Evolutionary conservation across 2,888 invertebrate genomes (phyloP).

Genomic region (Dynastes hyllus): DNA sequence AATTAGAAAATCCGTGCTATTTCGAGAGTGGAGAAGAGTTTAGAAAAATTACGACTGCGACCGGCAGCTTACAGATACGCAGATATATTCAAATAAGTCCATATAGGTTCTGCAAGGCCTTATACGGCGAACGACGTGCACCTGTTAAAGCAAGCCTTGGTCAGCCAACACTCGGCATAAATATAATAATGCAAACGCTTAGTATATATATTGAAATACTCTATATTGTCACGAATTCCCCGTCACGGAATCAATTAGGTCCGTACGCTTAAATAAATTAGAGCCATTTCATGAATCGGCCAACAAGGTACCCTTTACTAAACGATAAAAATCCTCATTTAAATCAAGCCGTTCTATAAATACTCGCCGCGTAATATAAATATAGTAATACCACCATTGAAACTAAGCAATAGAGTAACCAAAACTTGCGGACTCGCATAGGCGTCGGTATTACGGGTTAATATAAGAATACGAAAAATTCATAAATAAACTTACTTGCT

Average conservation of each 20-base stretch:
- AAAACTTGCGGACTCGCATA: too few relatives aligned
- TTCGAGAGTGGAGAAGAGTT: constrained; percentile 14
- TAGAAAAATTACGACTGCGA: constrained; percentile 11
- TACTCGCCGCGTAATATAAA: not conserved
- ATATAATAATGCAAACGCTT: constrained; percentile 31
- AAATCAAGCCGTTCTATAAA: not conserved
- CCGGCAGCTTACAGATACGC: constrained; percentile 6
- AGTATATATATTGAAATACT: constrained; percentile 16
- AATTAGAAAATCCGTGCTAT: constrained; percentile 23
- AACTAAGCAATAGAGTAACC: not conserved
- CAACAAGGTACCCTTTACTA: not conserved
- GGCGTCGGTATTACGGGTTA: too few relatives aligned
- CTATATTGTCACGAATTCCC: constrained; percentile 31
- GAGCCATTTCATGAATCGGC: constrained; percentile 23
- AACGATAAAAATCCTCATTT: constrained; percentile 1
- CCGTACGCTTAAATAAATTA: constrained; percentile 18
- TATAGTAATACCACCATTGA: not conserved
- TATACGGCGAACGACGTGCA: constrained; percentile 34
- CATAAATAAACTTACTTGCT: too few relatives aligned
- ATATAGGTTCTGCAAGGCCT: constrained; percentile 31
- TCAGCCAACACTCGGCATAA: constrained; percentile 7
- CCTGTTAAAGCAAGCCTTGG: constrained; percentile 24
- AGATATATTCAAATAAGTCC: constrained; percentile 37
- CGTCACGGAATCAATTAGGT: constrained; percentile 23
- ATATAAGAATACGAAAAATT: too few relatives aligned